A percentile compares a stretch with the other conserved stretches of the same genome.
phyloP scores from a whole-genome alignment of 2,797 vertebrate genomes.

The Microtus californicus region DNA sequence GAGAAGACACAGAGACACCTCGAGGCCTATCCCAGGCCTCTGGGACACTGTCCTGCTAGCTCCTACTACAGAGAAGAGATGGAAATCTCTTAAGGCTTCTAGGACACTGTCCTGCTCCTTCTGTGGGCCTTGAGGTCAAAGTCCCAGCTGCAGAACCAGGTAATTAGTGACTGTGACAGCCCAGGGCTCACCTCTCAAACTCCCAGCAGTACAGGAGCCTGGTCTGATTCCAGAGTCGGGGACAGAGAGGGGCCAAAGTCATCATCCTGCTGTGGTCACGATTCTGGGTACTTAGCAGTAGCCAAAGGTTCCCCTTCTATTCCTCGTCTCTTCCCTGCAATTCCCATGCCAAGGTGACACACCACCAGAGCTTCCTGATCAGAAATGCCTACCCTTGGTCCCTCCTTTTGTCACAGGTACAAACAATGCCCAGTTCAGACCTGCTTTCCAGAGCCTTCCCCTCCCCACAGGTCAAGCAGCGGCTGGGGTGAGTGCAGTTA shows the following conservation, averaged over 20 bases:
- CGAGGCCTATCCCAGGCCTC: neutral
- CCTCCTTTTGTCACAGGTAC: neutral
- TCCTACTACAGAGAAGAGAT: no score
- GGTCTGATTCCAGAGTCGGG: accelerated
- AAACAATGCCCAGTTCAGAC: neutral
- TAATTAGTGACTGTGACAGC: neutral
- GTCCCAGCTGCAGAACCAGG: neutral
- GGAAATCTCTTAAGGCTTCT: no score
- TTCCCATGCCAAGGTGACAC: neutral
- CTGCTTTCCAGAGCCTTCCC: neutral
- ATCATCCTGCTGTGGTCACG: neutral
- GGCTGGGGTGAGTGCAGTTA: accelerated
- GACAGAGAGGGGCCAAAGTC: neutral
- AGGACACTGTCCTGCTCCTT: neutral
- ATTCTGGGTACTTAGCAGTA: neutral
- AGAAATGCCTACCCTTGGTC: neutral
- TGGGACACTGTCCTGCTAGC: no score
- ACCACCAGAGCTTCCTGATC: neutral
- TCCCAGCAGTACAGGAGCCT: neutral
- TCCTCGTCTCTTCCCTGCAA: no score
- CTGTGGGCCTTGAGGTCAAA: neutral
- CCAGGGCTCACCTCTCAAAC: neutral
- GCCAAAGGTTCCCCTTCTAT: neutral
- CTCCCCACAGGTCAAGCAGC: neutral
- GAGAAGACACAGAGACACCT: neutral